A percentile compares a stretch with the other conserved stretches of the same genome.
phyloP scores from a whole-genome alignment of 1,140 invertebrate species.

The Drosophila quadrilineata region DNA sequence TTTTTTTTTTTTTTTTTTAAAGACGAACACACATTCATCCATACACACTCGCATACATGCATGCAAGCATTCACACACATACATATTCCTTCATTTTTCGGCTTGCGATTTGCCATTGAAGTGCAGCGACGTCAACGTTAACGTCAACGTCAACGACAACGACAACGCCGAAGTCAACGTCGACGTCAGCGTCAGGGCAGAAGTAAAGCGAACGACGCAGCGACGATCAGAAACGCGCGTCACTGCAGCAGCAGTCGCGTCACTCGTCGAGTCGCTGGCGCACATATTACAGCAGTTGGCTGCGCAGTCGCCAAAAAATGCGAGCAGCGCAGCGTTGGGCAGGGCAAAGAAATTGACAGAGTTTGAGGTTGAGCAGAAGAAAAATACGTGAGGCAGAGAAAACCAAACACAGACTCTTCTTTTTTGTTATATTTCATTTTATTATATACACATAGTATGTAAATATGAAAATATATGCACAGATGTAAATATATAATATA shows the following conservation, averaged over 20 bases:
- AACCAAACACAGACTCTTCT: slow-evolving; percentile 20
- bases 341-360: not conserved
- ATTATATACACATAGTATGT: too few species aligned
- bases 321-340: slow-evolving; percentile 4
- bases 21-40: slow-evolving; percentile 2
- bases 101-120: slow-evolving; percentile 47
- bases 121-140: slow-evolving; percentile 45
- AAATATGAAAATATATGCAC: too few species aligned
- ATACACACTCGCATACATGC: slow-evolving; percentile 4
- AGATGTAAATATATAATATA: too few species aligned
- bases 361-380: not conserved
- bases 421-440: too few species aligned
- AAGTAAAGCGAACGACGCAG: slow-evolving; percentile 18
- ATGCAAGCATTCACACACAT: slow-evolving; percentile 2
- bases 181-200: not conserved
- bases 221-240: slow-evolving; percentile 12
- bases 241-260: slow-evolving; percentile 16
- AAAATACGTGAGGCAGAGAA: slow-evolving; percentile 17
- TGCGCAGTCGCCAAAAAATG: slow-evolving; percentile 34
- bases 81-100: slow-evolving; percentile 50
- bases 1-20: too few species aligned
- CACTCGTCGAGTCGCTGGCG: not conserved
- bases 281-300: slow-evolving; percentile 25
- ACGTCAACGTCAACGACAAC: not conserved
- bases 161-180: not conserved